Evolutionary conservation across 1,140 invertebrate species (phyloP).

Genomic region (Chrysomallon squamiferum): DNA sequence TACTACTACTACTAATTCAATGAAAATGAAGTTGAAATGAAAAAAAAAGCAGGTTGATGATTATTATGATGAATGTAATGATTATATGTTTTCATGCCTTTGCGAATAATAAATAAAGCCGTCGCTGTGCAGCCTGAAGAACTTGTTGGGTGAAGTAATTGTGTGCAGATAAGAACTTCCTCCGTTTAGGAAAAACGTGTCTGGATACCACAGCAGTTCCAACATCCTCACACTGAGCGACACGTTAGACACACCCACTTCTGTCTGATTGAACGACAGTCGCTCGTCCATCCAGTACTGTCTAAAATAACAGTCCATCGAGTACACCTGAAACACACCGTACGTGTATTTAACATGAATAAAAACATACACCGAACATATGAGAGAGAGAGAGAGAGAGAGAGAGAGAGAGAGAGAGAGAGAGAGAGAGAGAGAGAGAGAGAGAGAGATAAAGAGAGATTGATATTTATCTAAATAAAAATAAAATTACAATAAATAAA

Average conservation of each 20-base stretch:
- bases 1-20: no score
- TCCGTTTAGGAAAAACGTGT: slow-evolving; percentile 64
- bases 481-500: no score
- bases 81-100: no score
- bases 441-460: no score
- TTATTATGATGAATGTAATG: neutral
- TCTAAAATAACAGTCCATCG: slow-evolving; percentile 60
- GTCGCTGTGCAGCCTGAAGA: slow-evolving; percentile 55
- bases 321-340: slow-evolving; percentile 47
- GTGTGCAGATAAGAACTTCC: slow-evolving; percentile 63
- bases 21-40: no score
- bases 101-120: slow-evolving; percentile 56
- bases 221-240: slow-evolving; percentile 48
- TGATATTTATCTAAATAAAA: no score
- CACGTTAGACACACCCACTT: slow-evolving; percentile 29
- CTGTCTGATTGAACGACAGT: slow-evolving; percentile 45
- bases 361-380: no score
- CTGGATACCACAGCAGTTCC: slow-evolving; percentile 54
- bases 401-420: neutral
- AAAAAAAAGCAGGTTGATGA: neutral
- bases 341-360: no score
- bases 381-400: neutral
- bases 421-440: neutral
- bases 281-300: slow-evolving; percentile 54
- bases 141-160: slow-evolving; percentile 61